Base-by-base conservation (phyloP, 2,888 invertebrate genomes). In the Hyppa rectilinea region DNA sequence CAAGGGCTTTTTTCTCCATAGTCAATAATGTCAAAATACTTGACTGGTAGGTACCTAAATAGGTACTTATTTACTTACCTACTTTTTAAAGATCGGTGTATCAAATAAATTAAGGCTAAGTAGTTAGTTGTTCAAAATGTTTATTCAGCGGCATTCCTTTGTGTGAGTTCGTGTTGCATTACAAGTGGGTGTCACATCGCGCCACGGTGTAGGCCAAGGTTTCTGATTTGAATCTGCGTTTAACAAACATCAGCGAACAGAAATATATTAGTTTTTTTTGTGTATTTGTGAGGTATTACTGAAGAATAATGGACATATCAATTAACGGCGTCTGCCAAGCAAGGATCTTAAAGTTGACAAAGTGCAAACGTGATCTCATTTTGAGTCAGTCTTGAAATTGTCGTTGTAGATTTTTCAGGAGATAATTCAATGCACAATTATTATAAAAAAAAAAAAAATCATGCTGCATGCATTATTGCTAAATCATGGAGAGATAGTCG, bases 151-250 rank as follows among this genome's bases (percentile, higher is more conserved):
- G 82, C 87, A 88, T 88, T 85, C 87, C 87, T 85, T 86, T 85
- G 85, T 82, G 78, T 49, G 75, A 65, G 77, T 76, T 79, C 80
- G 87, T 82, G 81, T 87, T 87, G 87, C 87, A 85, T 88, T 86
- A 84, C 85, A 88, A 87, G 90, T 90, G 89, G 90, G 90, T 89
- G 91, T 89, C 87, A 80, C 81, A 83, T 81, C 82, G 73, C 76
- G 82, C 66, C 81, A 79, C 85, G 80, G 85, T 85, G 87, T 89
- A 82, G 88, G 87, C 88, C 90, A 90, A 90, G 91, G 91, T 81
- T 83, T 78, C 71, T 67, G 75, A 80, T 83, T 83, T 82, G 68
- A 78, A 79, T 75, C 80, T 71, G 62, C 68, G 74, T 73, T 53
- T 38, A 69, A 75, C 70, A 64, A 80, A 75, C 43, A 62, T 73